A percentile compares a stretch with the other conserved stretches of the same genome.
phyloP scores from a whole-genome alignment of 2,888 invertebrate species.

The Lingula anatina region DNA sequence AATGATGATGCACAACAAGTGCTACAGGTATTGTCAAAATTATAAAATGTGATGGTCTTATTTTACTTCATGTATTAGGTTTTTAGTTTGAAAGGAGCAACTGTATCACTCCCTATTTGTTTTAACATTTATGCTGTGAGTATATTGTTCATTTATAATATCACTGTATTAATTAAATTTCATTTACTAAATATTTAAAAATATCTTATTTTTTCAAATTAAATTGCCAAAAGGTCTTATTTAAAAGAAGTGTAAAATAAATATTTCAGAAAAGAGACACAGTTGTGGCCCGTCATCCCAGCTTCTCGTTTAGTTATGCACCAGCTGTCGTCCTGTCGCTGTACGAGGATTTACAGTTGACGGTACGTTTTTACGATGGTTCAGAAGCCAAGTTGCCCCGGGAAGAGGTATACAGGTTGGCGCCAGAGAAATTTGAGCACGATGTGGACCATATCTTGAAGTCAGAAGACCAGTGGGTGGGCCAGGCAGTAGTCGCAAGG shows the following conservation, averaged over 20 bases:
- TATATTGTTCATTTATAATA: too few species aligned
- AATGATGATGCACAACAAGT: conserved; percentile 25
- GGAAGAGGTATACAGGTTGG: conserved; percentile 27
- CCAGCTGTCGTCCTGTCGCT: conserved; percentile 31
- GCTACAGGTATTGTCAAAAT: conserved; percentile 24
- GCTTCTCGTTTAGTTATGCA: conserved; percentile 37
- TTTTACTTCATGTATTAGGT: too few species aligned
- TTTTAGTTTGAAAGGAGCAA: too few species aligned
- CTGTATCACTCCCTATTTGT: too few species aligned
- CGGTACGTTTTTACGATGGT: conserved; percentile 35
- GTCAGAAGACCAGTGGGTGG: conserved; percentile 32
- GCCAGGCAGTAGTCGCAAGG: conserved; percentile 35
- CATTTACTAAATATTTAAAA: too few species aligned
- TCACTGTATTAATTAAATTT: too few species aligned
- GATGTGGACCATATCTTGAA: conserved; percentile 34
- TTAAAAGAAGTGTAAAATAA: too few species aligned
- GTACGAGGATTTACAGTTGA: conserved; percentile 13
- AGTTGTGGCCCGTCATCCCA: conserved; percentile 36
- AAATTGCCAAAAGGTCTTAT: too few species aligned
- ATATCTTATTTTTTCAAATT: too few species aligned
- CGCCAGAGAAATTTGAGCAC: conserved; percentile 25
- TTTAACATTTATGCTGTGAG: too few species aligned
- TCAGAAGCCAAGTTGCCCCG: conserved; percentile 19
- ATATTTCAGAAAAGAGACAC: conserved; percentile 25
- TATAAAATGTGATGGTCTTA: too few species aligned